Evolutionary conservation across 2,888 invertebrate genomes (phyloP).

Genomic region (Dendrolimus pini): DNA sequence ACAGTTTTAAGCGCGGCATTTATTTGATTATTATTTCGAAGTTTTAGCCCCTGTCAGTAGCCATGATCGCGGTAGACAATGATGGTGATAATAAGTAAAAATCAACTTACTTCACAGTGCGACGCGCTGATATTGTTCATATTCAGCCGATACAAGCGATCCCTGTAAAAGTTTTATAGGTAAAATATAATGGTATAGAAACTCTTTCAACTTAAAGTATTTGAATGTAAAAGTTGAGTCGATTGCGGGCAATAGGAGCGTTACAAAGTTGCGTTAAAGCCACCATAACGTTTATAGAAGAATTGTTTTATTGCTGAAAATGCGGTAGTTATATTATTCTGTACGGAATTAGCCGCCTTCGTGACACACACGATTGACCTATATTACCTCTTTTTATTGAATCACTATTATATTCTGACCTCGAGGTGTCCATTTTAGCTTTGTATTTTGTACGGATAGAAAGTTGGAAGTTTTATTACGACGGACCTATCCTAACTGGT

Average conservation of each 20-base stretch:
- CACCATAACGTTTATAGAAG: conserved; percentile 50
- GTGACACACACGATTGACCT: conserved; percentile 57
- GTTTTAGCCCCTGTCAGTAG: too few species aligned
- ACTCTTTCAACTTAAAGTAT: conserved; percentile 36
- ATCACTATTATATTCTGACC: conserved; percentile 30
- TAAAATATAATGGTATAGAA: conserved; percentile 29
- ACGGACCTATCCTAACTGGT: conserved; percentile 20
- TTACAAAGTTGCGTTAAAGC: conserved; percentile 46
- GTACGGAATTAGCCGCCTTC: conserved; percentile 43
- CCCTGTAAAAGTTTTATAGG: conserved; percentile 77
- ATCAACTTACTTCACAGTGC: conserved; percentile 82
- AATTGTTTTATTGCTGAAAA: conserved; percentile 60
- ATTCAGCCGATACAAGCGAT: conserved; percentile 87
- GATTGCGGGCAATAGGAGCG: conserved; percentile 27
- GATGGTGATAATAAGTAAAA: conserved; percentile 34
- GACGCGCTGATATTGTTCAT: conserved; percentile 91
- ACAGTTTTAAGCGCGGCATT: too few species aligned
- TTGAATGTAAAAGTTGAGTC: conserved; percentile 35
- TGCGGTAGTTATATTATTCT: conserved; percentile 38
- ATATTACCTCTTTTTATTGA: conserved; percentile 45
- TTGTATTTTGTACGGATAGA: conserved; percentile 7
- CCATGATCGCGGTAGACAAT: too few species aligned
- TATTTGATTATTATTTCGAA: too few species aligned
- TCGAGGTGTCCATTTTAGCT: conserved; percentile 19
- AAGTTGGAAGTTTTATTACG: conserved; percentile 19